Evolutionary conservation across 2,113 vertebrate species (phyloP).

Genomic region (Pithys albifrons): DNA sequence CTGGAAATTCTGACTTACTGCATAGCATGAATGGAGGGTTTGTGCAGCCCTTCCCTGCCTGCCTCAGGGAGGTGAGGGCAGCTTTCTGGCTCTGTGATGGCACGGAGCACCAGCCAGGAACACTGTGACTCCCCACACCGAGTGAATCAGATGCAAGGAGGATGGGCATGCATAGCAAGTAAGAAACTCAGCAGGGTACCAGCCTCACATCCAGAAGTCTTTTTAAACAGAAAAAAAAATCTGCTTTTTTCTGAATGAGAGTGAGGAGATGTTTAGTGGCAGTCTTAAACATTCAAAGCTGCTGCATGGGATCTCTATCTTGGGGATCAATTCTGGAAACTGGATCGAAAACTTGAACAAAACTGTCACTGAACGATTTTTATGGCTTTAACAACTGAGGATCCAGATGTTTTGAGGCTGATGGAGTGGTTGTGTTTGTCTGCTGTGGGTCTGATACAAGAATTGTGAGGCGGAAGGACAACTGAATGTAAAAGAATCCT

Average conservation of each 20-base stretch:
- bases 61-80: background rate
- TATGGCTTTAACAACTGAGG: background rate
- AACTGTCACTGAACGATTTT: background rate
- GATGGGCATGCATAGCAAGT: background rate
- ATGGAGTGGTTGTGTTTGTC: background rate
- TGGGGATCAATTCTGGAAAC: background rate
- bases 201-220: background rate
- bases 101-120: background rate
- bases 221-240: background rate
- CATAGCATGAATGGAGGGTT: background rate
- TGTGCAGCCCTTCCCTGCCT: background rate
- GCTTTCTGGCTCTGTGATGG: background rate
- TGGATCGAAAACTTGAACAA: background rate
- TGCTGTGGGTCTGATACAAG: background rate
- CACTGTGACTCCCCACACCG: background rate
- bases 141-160: background rate
- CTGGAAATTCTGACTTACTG: conserved; percentile 1
- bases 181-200: background rate
- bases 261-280: background rate
- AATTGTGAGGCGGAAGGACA: background rate
- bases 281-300: background rate
- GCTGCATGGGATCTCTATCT: background rate
- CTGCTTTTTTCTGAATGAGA: background rate
- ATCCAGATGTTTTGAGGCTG: background rate
- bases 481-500: background rate